A percentile compares a stretch with the other conserved stretches of the same genome.
Conservation (phyloP, 2,888 invertebrate genomes). For the Apoda limacodes region DNA sequence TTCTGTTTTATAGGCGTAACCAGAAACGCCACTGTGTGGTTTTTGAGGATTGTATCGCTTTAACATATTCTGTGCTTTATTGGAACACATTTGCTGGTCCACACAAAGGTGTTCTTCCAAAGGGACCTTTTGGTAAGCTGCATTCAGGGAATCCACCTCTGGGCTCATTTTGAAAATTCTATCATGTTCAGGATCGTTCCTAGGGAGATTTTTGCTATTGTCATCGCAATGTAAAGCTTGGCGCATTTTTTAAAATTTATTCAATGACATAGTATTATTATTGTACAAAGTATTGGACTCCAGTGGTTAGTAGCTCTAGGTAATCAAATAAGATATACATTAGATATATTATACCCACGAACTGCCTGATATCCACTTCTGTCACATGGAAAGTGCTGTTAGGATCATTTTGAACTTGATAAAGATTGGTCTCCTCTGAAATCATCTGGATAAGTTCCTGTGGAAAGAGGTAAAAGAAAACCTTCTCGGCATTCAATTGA, state of each 20-base stretch:
- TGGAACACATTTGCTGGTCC: constrained; percentile 27
- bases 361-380: constrained; percentile 15
- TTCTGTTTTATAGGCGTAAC: constrained; percentile 27
- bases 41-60: constrained; percentile 30
- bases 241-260: constrained; percentile 21
- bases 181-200: constrained; percentile 12
- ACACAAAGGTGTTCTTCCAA: constrained; percentile 21
- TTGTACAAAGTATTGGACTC: constrained; percentile 14
- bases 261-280: constrained; percentile 19
- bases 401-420: constrained; percentile 18
- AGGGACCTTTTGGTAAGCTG: constrained; percentile 11
- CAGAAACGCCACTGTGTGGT: constrained; percentile 26
- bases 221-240: constrained; percentile 22
- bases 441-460: constrained; percentile 16
- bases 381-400: constrained; percentile 17
- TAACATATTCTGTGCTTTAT: constrained; percentile 22
- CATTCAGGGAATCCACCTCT: constrained; percentile 17
- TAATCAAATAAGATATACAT: constrained; percentile 20
- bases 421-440: constrained; percentile 18
- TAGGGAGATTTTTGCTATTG: constrained; percentile 12
- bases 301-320: constrained; percentile 20
- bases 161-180: constrained; percentile 21
- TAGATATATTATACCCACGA: constrained; percentile 18
- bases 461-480: constrained; percentile 17
- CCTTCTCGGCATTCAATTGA: constrained; percentile 14